Evolutionary conservation across 2,888 invertebrate genomes (phyloP).

Genomic region (Caradrina clavipalpis): DNA sequence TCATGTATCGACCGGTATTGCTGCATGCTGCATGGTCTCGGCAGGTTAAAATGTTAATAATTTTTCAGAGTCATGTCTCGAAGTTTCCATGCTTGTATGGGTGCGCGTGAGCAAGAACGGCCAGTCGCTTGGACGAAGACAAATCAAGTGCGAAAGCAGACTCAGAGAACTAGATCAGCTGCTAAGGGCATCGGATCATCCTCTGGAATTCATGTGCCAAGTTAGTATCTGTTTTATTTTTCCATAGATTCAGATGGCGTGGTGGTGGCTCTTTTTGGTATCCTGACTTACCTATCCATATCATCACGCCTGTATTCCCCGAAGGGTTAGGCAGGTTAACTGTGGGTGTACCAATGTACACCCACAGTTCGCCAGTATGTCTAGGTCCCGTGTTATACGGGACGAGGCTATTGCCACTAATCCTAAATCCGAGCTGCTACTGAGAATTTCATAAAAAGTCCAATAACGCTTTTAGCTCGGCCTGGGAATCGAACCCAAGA

Average conservation of each 20-base stretch:
- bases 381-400: too few species aligned
- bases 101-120: conserved; percentile 96
- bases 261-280: background rate
- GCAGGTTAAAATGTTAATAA: background rate
- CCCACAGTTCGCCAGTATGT: too few species aligned
- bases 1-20: background rate
- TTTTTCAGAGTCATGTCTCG: conserved; percentile 93
- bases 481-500: too few species aligned
- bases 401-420: too few species aligned
- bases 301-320: too few species aligned
- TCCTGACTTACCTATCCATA: background rate
- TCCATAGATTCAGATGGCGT: background rate
- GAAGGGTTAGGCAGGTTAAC: too few species aligned
- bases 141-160: conserved; percentile 96
- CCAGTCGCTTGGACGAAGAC: conserved; percentile 94
- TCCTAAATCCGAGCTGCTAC: too few species aligned
- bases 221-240: conserved; percentile 81
- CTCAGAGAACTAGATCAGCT: conserved; percentile 96
- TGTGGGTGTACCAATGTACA: too few species aligned
- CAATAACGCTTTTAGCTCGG: too few species aligned
- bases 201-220: conserved; percentile 97
- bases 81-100: conserved; percentile 95
- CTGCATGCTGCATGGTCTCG: too few species aligned
- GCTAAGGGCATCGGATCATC: conserved; percentile 94
- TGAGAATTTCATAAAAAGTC: too few species aligned